Conservation (phyloP, 2,113 vertebrate species). For the cat (Felis catus) region DNA sequence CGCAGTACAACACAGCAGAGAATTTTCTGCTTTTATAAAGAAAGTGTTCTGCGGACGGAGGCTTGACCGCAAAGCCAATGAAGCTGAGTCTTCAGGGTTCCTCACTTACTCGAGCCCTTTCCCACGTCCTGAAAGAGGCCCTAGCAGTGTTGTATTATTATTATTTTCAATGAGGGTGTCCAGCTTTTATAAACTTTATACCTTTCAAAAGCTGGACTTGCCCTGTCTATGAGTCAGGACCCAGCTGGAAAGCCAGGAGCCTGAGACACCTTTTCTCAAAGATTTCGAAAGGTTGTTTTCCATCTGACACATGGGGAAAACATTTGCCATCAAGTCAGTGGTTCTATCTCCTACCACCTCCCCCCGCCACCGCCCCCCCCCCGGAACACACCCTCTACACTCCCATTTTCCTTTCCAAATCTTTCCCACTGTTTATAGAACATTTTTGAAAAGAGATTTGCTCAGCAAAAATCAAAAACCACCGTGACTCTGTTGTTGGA, state of each 20-base stretch:
- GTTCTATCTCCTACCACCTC: background rate
- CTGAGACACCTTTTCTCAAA: background rate
- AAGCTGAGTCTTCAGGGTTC: background rate
- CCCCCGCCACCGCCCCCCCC: fast-evolving
- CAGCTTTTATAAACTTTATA: background rate
- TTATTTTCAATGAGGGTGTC: background rate
- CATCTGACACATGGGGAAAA: background rate
- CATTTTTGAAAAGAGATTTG: background rate
- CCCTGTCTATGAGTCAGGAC: background rate
- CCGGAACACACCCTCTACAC: too few relatives aligned
- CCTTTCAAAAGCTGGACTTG: background rate
- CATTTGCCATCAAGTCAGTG: background rate
- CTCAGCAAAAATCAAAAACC: background rate
- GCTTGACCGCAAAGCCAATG: background rate
- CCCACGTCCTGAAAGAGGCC: background rate
- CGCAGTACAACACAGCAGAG: too few relatives aligned
- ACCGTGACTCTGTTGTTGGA: background rate
- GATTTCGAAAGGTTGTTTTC: background rate
- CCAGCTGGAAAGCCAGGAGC: background rate
- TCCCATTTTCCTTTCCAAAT: background rate
- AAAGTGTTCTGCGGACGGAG: background rate
- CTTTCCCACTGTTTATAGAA: background rate
- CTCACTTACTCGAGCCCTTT: background rate
- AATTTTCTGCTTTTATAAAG: background rate
- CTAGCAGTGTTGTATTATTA: background rate